These are phyloP conservation scores for Sarcophaga peregrina DNA, from an alignment of 1,140 invertebrate genomes.

Conservation along the genomic window DNA sequence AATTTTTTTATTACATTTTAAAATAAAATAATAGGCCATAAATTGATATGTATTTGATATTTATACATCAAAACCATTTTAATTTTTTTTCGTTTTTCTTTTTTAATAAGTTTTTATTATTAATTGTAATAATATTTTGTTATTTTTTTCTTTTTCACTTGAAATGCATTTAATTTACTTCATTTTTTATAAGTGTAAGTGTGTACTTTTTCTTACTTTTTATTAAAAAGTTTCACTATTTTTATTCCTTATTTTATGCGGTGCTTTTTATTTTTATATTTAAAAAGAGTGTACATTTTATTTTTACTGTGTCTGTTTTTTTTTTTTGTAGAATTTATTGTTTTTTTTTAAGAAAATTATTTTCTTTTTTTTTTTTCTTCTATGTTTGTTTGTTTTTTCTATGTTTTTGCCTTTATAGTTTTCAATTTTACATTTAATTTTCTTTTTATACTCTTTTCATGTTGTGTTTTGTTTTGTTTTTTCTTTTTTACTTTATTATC, in stretches of 20 bases:
- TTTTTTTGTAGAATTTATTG: constrained; percentile 16
- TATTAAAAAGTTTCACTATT: constrained; percentile 20
- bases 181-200: not conserved
- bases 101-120: constrained; percentile 17
- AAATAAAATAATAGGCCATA: constrained; percentile 66
- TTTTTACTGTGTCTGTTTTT: constrained; percentile 37
- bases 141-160: constrained; percentile 39
- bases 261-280: constrained; percentile 22
- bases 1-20: constrained; percentile 52
- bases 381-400: too few relatives aligned
- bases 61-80: constrained; percentile 65
- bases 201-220: constrained; percentile 46
- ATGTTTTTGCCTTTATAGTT: too few relatives aligned
- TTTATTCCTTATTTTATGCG: constrained; percentile 36
- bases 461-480: constrained; percentile 45
- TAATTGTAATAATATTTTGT: constrained; percentile 28
- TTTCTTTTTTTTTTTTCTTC: constrained; percentile 17
- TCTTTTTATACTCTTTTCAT: too few relatives aligned
- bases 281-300: constrained; percentile 17
- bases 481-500: constrained; percentile 64
- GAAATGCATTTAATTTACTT: constrained; percentile 35
- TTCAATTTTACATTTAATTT: constrained; percentile 30
- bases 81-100: constrained; percentile 8
- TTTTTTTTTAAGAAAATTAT: constrained; percentile 28
- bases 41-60: constrained; percentile 67